phyloP scores from a whole-genome alignment of 2,113 vertebrate species.

The Bucco capensis region DNA sequence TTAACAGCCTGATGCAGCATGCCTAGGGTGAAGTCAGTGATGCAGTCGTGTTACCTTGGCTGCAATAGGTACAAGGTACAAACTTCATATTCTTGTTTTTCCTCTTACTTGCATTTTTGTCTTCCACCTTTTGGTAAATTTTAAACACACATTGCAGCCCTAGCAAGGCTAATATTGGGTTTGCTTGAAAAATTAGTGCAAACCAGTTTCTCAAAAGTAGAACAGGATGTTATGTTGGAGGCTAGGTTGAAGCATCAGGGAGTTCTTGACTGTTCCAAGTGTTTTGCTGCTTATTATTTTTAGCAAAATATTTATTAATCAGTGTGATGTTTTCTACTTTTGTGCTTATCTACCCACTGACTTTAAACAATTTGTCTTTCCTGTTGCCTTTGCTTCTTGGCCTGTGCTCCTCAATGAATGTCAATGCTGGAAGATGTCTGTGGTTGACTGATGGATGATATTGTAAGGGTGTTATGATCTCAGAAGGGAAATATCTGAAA shows the following conservation, averaged over 20 bases:
- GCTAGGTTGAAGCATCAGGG: background rate
- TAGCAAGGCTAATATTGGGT: background rate
- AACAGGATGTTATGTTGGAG: background rate
- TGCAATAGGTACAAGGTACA: constrained; percentile 76
- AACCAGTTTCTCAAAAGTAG: background rate
- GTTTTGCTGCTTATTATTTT: background rate
- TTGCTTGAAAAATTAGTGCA: background rate
- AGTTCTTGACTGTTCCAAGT: background rate
- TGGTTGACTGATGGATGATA: background rate
- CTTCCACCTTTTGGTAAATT: constrained; percentile 64
- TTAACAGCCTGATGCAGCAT: constrained; percentile 75
- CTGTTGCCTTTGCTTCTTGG: background rate
- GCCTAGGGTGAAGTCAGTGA: constrained; percentile 57
- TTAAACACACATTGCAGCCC: background rate
- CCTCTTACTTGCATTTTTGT: constrained; percentile 41
- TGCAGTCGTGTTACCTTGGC: constrained; percentile 66
- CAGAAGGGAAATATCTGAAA: background rate
- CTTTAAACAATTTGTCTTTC: background rate
- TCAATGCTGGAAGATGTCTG: background rate
- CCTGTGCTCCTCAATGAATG: accelerated
- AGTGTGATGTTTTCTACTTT: background rate
- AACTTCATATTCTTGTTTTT: constrained; percentile 72
- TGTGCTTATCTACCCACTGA: background rate
- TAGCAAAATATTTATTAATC: background rate
- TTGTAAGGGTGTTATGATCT: background rate